Evolutionary conservation across 1,140 invertebrate species (phyloP).

Genomic region (Drosophila albomicans): DNA sequence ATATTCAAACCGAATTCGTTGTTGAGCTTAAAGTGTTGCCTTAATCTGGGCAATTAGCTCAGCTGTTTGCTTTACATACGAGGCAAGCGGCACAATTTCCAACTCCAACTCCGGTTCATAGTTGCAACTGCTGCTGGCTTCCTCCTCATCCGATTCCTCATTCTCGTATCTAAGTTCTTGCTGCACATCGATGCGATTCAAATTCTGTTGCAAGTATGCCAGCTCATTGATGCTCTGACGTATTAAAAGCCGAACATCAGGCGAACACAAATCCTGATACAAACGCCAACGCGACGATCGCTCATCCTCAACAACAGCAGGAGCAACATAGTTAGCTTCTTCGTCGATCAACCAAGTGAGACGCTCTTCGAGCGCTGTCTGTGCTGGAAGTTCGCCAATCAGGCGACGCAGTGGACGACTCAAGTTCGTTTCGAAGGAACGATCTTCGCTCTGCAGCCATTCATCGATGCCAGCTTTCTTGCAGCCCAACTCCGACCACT

Average conservation of each 20-base stretch:
- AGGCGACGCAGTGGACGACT: conserved; percentile 26
- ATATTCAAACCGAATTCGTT: not conserved
- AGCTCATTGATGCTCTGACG: not conserved
- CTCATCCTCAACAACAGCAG: too few species aligned
- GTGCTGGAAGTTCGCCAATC: conserved; percentile 18
- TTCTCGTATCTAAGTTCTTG: not conserved
- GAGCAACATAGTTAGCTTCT: not conserved
- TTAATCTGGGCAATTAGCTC: conserved; percentile 23
- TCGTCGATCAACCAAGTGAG: not conserved
- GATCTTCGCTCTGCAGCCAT: conserved; percentile 31
- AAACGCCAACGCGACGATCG: too few species aligned
- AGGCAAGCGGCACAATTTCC: conserved; percentile 6
- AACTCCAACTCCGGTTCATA: not conserved
- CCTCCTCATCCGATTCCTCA: not conserved
- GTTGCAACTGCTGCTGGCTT: too few species aligned
- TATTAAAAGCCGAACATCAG: not conserved
- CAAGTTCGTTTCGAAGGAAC: conserved; percentile 19
- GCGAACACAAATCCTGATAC: not conserved
- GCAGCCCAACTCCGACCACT: not conserved
- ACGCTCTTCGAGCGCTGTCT: conserved; percentile 25
- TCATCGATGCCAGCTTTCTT: conserved; percentile 15
- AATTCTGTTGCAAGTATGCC: not conserved
- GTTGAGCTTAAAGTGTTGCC: not conserved
- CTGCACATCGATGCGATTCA: not conserved
- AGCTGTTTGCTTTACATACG: conserved; percentile 22